Evolutionary conservation across 1,140 invertebrate species (phyloP), one percentile per base, ranked within the genome.

Genomic region (Zaprionus ornatus): DNA sequence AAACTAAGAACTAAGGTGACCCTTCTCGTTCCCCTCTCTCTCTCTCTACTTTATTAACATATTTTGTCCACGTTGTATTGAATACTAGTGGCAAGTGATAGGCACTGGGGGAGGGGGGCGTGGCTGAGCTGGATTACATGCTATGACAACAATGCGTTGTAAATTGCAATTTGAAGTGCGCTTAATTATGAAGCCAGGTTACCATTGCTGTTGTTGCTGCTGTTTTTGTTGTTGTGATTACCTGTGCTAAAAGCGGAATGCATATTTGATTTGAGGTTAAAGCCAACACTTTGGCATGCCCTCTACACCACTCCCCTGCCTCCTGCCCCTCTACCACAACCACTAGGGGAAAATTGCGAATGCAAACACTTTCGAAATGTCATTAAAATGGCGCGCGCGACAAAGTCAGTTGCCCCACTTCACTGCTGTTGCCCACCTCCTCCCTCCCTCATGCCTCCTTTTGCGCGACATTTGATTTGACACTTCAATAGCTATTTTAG

Each of bases 401-500:
- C 48, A 54, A 72, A 74, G 59, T 63, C 66, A 13, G 19, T 27
- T 27, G 48, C 45, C 9, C 21, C 64, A 62, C 42, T 40, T 25
- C 32, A 35, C 57, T 52, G 19, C 32, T n/a, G 9, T 21, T 23
- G 17, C 21, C 13, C 37, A 15, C 4, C 59, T 29, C 27, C 25
- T 25, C 25, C 25, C 27, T 1, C 60, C 35, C 19, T 50, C n/a
- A n/a, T 45, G 40, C 68, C 59, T 67, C 59, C 64, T 29, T 59
- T 45, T n/a, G 61, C 54, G 27, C 64, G 76, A 88, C 83, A 84
- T 84, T 90, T 71, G 85, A 90, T 88, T 88, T 90, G 81, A 90
- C 84, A 88, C 79, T 79, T 87, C 74, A 84, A 90, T 75, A 84
- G 78, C 78, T 78, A 81, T 84, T 80, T 87, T 84, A 48, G 65